Conservation (phyloP, 2,113 vertebrate genomes). For the Boulengeromyrus knoepffleri region DNA sequence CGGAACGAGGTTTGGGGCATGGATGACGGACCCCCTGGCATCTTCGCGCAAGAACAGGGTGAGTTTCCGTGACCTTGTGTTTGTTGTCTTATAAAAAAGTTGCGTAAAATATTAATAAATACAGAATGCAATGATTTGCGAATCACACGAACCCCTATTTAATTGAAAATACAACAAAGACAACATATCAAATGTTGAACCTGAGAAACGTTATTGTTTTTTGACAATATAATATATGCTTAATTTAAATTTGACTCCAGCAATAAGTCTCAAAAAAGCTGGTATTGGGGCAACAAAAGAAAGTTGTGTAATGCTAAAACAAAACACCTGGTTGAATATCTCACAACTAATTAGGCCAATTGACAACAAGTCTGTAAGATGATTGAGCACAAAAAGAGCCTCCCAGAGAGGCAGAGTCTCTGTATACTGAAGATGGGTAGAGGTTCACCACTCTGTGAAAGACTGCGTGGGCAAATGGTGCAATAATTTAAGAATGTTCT, state of each 20-base stretch:
- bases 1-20: conserved; percentile 93
- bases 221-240: background rate
- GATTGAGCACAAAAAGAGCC: background rate
- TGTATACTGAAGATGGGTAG: background rate
- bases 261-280: background rate
- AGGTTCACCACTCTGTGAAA: background rate
- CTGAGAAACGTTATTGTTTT: background rate
- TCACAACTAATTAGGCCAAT: background rate
- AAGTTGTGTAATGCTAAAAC: background rate
- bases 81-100: conserved; percentile 9
- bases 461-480: background rate
- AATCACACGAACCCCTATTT: background rate
- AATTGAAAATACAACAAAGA: too few relatives aligned
- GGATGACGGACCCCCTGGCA: conserved; percentile 93
- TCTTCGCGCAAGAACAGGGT: conserved; percentile 87
- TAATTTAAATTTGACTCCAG: background rate
- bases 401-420: too few relatives aligned
- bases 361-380: background rate
- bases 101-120: background rate
- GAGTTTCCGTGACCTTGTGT: conserved; percentile 48
- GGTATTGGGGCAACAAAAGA: background rate
- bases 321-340: background rate
- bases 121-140: background rate
- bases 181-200: too few relatives aligned
- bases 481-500: background rate